Percentiles rank a stretch among this genome's conserved stretches.
Evolutionary conservation across 1,140 invertebrate genomes (phyloP).

Genomic region (Dryas iulia): DNA sequence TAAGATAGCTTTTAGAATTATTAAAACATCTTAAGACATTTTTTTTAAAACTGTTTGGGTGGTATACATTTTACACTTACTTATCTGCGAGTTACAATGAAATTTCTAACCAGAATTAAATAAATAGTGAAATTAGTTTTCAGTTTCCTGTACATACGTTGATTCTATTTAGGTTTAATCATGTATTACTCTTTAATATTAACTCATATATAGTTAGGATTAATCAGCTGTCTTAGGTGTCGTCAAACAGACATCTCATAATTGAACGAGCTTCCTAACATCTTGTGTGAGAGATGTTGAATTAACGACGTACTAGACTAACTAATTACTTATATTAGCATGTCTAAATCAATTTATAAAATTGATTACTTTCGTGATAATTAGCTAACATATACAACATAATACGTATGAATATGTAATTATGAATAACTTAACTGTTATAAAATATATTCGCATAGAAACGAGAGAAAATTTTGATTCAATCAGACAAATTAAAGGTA

Average conservation of each 20-base stretch:
- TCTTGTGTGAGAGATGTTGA: background rate
- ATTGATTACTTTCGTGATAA: background rate
- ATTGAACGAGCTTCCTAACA: background rate
- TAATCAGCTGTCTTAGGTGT: background rate
- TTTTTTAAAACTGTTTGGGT: too few relatives aligned
- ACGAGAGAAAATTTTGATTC: background rate
- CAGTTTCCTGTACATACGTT: background rate
- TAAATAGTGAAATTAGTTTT: too few relatives aligned
- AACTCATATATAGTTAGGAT: background rate
- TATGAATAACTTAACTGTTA: too few relatives aligned
- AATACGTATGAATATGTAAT: background rate
- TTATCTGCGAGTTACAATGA: too few relatives aligned
- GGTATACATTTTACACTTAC: too few relatives aligned
- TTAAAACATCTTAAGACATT: too few relatives aligned
- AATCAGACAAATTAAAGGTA: background rate
- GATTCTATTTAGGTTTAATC: background rate
- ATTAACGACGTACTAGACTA: background rate
- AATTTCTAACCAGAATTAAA: too few relatives aligned
- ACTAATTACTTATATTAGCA: background rate
- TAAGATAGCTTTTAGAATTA: too few relatives aligned
- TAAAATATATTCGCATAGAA: background rate
- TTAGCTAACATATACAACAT: background rate
- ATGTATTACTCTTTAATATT: background rate
- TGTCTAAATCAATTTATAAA: background rate
- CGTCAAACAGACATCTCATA: background rate